These are phyloP conservation scores for Lissocephala sabroskyi DNA, from an alignment of 2,888 invertebrate genomes.

Conservation along the genomic window DNA sequence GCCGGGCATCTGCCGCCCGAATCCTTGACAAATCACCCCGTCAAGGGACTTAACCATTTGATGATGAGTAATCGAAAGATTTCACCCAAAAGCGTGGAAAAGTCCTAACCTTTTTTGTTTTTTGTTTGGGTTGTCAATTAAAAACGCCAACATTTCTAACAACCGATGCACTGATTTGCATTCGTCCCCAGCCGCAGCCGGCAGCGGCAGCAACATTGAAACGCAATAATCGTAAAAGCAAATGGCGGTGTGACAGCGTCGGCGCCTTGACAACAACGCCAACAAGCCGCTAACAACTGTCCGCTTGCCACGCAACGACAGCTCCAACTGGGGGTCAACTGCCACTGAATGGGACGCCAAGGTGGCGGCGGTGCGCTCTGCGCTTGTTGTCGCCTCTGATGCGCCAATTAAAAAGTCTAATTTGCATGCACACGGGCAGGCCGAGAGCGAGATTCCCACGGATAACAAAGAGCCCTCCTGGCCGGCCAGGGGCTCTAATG, in stretches of 20 bases:
- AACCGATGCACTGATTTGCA: constrained; percentile 51
- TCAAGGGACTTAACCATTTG: neutral
- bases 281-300: constrained; percentile 5
- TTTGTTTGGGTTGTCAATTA: constrained; percentile 40
- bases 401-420: constrained; percentile 65
- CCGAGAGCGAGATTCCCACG: constrained; percentile 32
- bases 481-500: too few species aligned
- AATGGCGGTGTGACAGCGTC: constrained; percentile 32
- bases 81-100: too few species aligned
- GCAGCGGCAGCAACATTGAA: constrained; percentile 15
- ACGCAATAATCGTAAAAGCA: constrained; percentile 58
- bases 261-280: constrained; percentile 46
- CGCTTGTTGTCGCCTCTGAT: constrained; percentile 40
- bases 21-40: neutral
- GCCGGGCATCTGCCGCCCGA: too few species aligned
- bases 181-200: constrained; percentile 34
- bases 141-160: constrained; percentile 48
- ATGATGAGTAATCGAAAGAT: neutral
- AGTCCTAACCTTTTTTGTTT: too few species aligned
- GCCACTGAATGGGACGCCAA: neutral
- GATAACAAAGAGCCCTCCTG: constrained; percentile 12
- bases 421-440: constrained; percentile 46
- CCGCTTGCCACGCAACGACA: constrained; percentile 27
- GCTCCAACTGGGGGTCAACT: constrained; percentile 29
- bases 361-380: constrained; percentile 12